Evolutionary conservation across 1,140 invertebrate species (phyloP).

Genomic region (Gryon sp.): DNA sequence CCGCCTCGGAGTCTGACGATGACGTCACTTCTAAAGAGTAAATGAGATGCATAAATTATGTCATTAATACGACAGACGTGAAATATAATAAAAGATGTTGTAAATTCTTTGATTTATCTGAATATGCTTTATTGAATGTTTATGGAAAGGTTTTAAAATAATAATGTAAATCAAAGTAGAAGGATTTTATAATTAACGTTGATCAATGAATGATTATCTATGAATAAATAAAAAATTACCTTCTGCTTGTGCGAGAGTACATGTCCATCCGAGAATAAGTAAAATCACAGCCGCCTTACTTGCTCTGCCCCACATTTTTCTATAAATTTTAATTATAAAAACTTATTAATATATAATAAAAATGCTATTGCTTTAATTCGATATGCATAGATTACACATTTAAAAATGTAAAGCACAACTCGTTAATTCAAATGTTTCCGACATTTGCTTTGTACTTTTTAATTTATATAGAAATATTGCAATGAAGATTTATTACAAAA

Average conservation of each 20-base stretch:
- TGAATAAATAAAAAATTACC: conserved; percentile 62
- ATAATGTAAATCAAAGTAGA: not conserved
- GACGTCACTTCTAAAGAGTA: conserved; percentile 19
- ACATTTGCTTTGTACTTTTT: no score
- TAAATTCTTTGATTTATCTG: not conserved
- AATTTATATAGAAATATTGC: no score
- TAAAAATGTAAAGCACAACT: no score
- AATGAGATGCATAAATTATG: conserved; percentile 1
- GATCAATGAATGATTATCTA: not conserved
- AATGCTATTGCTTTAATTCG: no score
- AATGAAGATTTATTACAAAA: no score
- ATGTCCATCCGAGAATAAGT: conserved; percentile 64
- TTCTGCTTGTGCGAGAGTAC: conserved; percentile 61
- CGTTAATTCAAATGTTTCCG: no score
- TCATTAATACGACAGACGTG: no score
- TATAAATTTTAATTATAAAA: conserved; percentile 13
- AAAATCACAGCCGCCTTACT: conserved; percentile 71
- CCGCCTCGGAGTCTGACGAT: conserved; percentile 61
- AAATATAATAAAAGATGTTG: no score
- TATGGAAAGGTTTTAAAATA: no score
- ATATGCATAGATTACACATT: no score
- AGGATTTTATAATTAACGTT: no score
- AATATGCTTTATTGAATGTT: no score
- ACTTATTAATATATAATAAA: not conserved
- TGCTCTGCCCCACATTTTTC: conserved; percentile 73